phyloP scores from a whole-genome alignment of 2,797 vertebrate genomes.

The Cossypha niveicapilla region DNA sequence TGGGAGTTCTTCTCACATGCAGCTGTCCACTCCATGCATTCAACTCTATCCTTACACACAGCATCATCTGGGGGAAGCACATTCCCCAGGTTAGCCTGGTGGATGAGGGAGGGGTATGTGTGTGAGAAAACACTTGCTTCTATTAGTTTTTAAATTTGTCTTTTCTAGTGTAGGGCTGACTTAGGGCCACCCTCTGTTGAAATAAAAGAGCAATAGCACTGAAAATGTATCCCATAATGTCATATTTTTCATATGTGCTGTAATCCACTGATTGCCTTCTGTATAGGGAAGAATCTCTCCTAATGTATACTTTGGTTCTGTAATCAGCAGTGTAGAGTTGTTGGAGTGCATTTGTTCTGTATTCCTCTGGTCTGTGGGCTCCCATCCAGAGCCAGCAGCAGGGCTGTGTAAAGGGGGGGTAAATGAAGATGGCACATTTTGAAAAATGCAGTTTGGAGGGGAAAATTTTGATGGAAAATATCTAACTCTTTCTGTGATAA shows the following conservation, averaged over 20 bases:
- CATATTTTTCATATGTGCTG: not conserved
- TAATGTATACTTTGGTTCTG: not conserved
- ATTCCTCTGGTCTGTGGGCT: not conserved
- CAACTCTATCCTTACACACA: not conserved
- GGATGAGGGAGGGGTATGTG: not conserved
- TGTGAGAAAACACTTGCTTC: not conserved
- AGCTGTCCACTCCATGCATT: not conserved
- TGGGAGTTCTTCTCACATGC: not conserved
- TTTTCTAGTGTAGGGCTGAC: not conserved
- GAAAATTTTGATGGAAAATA: not conserved
- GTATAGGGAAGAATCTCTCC: not conserved
- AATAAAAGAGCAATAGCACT: not conserved
- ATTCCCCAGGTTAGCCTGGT: not conserved
- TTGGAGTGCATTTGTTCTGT: not conserved
- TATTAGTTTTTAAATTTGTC: not conserved
- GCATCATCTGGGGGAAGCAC: not conserved
- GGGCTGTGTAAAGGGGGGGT: not conserved
- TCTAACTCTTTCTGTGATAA: not conserved
- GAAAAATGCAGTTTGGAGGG: not conserved
- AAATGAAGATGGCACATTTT: not conserved
- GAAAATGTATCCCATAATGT: not conserved
- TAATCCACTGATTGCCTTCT: not conserved
- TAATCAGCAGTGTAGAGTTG: not conserved
- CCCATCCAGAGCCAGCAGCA: rapidly evolving
- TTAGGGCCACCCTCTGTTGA: not conserved